These are phyloP conservation scores for Chionodraco myersi DNA, from an alignment of 2,113 vertebrate species.

Conservation along the genomic window DNA sequence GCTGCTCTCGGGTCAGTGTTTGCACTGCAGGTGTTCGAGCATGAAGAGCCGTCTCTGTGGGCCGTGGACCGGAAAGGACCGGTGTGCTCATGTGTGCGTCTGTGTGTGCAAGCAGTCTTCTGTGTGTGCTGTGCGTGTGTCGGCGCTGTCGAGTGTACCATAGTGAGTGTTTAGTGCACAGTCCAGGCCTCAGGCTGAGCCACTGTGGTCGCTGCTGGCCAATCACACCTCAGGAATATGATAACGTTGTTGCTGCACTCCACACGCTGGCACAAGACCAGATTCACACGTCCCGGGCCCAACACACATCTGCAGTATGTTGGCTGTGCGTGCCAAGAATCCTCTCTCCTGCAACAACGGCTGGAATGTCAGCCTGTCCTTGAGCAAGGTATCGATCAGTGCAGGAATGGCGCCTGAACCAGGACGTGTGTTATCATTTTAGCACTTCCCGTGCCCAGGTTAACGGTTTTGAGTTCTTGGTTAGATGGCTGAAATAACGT, in stretches of 20 bases:
- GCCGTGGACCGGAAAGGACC: constrained; percentile 43
- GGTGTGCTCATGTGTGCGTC: constrained; percentile 9
- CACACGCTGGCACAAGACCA: constrained; percentile 22
- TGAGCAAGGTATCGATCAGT: background rate
- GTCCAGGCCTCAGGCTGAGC: constrained; percentile 42
- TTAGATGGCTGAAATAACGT: too few species aligned
- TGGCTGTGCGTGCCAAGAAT: background rate
- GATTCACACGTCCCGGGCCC: constrained; percentile 12
- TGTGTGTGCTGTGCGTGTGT: background rate
- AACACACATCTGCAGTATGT: background rate
- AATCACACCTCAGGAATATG: constrained; percentile 44
- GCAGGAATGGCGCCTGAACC: too few species aligned
- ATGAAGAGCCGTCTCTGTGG: constrained; percentile 33
- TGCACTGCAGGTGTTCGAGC: constrained; percentile 53
- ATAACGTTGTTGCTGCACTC: constrained; percentile 12
- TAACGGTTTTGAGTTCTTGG: too few species aligned
- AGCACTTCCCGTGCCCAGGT: too few species aligned
- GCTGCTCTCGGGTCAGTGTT: constrained; percentile 40
- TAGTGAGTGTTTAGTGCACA: constrained; percentile 36
- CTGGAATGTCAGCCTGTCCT: background rate
- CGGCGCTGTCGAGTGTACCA: background rate
- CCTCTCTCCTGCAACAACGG: background rate
- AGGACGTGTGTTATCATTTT: too few species aligned
- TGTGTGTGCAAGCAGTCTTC: background rate
- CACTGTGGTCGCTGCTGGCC: constrained; percentile 44